phyloP scores from a whole-genome alignment of 2,888 invertebrate species.

The Lasioglossum lativentre region DNA sequence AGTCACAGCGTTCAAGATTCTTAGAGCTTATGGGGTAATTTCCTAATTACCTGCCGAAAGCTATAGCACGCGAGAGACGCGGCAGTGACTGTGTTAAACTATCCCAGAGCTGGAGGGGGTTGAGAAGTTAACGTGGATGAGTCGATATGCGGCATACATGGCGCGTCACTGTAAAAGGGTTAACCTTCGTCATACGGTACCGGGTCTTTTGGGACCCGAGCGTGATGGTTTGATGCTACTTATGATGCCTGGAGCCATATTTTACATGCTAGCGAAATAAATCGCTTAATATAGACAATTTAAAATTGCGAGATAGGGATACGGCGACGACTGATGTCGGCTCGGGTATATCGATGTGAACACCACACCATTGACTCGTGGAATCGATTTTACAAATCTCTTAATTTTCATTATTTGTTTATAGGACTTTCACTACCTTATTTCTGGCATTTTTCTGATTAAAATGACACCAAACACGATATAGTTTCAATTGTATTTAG shows the following conservation, averaged over 20 bases:
- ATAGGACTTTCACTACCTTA: no score
- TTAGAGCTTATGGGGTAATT: neutral
- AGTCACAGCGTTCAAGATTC: neutral
- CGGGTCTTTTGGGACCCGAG: neutral
- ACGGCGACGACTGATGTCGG: no score
- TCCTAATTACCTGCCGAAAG: slow-evolving; percentile 3
- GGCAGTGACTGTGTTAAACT: neutral
- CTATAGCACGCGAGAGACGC: neutral
- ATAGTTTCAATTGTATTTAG: no score
- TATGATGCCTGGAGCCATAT: neutral
- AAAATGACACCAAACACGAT: no score
- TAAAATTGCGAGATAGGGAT: neutral
- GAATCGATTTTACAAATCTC: no score
- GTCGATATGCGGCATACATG: neutral
- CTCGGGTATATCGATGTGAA: no score
- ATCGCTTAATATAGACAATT: neutral
- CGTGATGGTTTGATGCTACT: neutral
- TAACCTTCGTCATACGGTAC: neutral
- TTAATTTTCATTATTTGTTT: no score
- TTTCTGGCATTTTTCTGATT: no score
- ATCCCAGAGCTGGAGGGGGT: neutral
- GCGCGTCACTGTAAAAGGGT: neutral
- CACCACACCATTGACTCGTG: no score
- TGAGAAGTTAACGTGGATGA: neutral
- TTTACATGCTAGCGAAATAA: neutral